Evolutionary conservation across 2,797 vertebrate species (phyloP), one percentile per base, ranked within the genome.

Genomic region (Myotis planiceps): DNA sequence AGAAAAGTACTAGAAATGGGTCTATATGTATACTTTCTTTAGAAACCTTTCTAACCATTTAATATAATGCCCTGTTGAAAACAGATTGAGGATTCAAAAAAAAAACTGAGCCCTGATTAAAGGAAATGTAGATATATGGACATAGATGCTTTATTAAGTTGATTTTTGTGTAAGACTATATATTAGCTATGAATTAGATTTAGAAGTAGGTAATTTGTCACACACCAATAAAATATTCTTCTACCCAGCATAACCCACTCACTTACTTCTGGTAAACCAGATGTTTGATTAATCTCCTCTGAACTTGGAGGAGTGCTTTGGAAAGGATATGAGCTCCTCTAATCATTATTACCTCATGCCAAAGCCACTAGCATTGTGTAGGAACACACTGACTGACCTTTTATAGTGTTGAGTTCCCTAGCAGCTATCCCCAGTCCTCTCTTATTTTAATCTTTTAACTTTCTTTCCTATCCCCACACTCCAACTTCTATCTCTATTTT

Each of bases 51-150:
- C 27, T 75, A 60, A 14, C 42, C 6, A 71, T 90, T 94, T 60
- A 65, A 45, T 80, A 83, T 92, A 85, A 79, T 80, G 47, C 75
- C 15, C 7, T 87, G 3, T n/a, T 69, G 42, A 78, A 90, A 97
- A 53, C 6, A 29, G n/a, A 88, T 39, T 88, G 39, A 79, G 21
- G 49, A 66, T 89, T 53, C 32, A 68, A 42, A 87, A 68, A 42
- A 87, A 92, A 88, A 68, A 89, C 58, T 65, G 58, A 65, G 49
- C 65, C 65, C 55, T 83, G 10, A 29, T 60, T 37, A 71, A 91
- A 91, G 45, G 19, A 79, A 76, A 82, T 81, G 3, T 78, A 49
- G 37, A 45, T 53, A 29, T 60, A 37, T 16, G 10, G 45, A 89
- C 27, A 75, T 25, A 72, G 1, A 58, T 55, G 16, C 19, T 89